Conservation (phyloP, 2,113 vertebrate genomes). For the Thryonomys swinderianus region DNA sequence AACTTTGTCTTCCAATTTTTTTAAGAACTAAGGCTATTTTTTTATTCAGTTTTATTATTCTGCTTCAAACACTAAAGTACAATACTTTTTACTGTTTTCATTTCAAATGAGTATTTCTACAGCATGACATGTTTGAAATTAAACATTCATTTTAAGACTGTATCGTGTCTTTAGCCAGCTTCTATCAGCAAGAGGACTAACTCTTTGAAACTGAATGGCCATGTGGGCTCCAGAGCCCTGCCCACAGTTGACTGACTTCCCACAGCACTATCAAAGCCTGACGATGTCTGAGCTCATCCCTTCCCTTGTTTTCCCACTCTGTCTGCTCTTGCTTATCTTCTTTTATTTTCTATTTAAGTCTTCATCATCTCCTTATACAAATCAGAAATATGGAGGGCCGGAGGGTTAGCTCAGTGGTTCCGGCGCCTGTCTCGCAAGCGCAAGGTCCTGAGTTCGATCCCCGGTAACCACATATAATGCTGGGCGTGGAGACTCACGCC, state of each 20-base stretch:
- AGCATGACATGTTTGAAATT: constrained; percentile 19
- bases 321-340: not conserved
- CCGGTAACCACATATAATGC: no score
- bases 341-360: not conserved
- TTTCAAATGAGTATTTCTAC: constrained; percentile 16
- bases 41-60: not conserved
- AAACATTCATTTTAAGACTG: constrained; percentile 20
- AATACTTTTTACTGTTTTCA: not conserved
- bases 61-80: not conserved
- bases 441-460: no score
- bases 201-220: not conserved
- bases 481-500: no score
- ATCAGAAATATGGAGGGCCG: not conserved
- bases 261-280: not conserved
- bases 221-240: not conserved
- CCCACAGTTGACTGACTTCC: not conserved
- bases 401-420: no score
- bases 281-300: not conserved
- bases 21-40: not conserved
- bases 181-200: not conserved
- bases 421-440: no score
- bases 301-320: not conserved
- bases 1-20: constrained; percentile 9
- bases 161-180: not conserved
- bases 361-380: not conserved